Evolutionary conservation across 2,797 vertebrate genomes (phyloP), one percentile per base, ranked within the genome.

Genomic region (Crax fasciolata): DNA sequence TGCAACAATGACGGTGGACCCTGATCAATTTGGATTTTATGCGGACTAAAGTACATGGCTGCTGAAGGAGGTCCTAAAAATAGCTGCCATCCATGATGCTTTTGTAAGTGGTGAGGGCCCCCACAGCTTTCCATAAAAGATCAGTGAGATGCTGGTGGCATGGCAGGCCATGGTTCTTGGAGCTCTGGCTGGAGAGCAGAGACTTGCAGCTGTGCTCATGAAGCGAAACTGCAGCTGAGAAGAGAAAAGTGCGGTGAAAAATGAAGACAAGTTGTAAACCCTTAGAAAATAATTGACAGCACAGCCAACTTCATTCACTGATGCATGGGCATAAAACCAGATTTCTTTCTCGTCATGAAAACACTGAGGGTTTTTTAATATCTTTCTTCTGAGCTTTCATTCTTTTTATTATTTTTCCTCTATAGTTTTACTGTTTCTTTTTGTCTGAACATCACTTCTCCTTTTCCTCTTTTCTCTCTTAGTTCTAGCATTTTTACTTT

Each of bases 211-310:
- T 72, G 70, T 52, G 82, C 30, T 84, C 12, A 8, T 52, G 43
- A 81, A 73, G 83, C 55, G 28, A 62, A 90, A 48, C 20, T 39
- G 62, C 25, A 48, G 39, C 39, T 80, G 78, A 83, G 62, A 65
- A 0, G 2, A 78, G 24, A 82, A 25, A 87, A 71, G n/a, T 51
- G 46, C 18, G 44, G 16, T 65, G 72, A 82, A 74, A 87, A 94
- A 87, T 38, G 61, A 93, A 51, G 61, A 74, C 35, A 87, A 75
- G 28, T 39, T 72, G 43, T 62, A 92, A 91, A 77, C n/a, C 23
- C 35, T 85, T 75, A 85, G 84, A 89, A 95, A 87, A 11, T 87
- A 74, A 89, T 7, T 84, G 91, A 55, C 83, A 90, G 21, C 63
- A 35, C 23, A 80, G 49, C 57, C 84, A 83, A 32, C 49, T 54